These are phyloP conservation scores for Parelbella ahira DNA, from an alignment of 2,888 invertebrate genomes.

Conservation along the genomic window DNA sequence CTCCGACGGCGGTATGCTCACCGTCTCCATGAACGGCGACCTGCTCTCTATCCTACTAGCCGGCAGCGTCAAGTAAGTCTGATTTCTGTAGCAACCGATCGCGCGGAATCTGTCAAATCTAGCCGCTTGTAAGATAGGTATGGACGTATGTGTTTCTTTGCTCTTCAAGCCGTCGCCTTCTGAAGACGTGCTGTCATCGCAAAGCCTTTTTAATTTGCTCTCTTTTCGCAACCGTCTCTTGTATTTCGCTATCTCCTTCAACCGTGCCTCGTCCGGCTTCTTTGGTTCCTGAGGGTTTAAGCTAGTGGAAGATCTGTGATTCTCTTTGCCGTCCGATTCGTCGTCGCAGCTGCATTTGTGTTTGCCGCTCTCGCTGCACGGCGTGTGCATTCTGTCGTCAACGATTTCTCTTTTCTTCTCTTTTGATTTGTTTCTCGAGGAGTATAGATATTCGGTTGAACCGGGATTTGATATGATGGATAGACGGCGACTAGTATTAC, in stretches of 20 bases:
- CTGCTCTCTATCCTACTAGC: constrained; percentile 61
- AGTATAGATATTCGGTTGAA: constrained; percentile 39
- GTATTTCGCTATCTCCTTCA: constrained; percentile 75
- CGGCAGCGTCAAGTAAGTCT: constrained; percentile 67
- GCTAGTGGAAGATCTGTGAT: constrained; percentile 42
- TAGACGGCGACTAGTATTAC: constrained; percentile 43
- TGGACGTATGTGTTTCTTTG: constrained; percentile 66
- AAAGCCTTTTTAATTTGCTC: constrained; percentile 60
- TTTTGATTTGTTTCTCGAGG: constrained; percentile 32
- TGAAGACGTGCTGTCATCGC: constrained; percentile 69
- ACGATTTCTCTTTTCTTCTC: constrained; percentile 52
- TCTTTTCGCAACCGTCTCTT: constrained; percentile 68
- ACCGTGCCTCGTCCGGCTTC: constrained; percentile 58
- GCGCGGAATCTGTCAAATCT: constrained; percentile 71
- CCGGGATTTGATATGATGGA: constrained; percentile 44
- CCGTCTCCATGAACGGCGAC: constrained; percentile 59
- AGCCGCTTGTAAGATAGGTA: constrained; percentile 72
- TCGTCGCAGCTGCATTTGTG: constrained; percentile 88
- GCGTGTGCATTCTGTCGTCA: constrained; percentile 86
- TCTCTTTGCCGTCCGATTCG: constrained; percentile 78
- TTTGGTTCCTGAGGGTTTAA: constrained; percentile 44
- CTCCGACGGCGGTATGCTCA: constrained; percentile 48
- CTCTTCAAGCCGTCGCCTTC: constrained; percentile 54
- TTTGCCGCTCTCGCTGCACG: constrained; percentile 87
- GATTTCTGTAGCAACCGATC: constrained; percentile 70